Conservation (phyloP, 2,888 invertebrate genomes). For the Lamproptera curius region DNA sequence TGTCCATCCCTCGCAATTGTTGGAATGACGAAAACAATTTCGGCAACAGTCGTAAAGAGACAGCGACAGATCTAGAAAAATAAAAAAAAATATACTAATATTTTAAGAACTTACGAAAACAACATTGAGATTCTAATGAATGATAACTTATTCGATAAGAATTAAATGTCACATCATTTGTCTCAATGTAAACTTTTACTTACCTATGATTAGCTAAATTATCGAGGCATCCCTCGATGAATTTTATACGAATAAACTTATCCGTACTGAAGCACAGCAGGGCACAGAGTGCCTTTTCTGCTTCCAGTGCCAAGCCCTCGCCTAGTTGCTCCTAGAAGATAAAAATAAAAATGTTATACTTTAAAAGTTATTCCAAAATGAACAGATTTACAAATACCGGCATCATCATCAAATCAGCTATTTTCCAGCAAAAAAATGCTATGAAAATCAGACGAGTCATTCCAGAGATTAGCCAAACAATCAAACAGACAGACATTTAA, state of each 20-base stretch:
- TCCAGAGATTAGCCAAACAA: no score
- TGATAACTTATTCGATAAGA: neutral
- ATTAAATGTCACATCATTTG: neutral
- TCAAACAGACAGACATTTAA: no score
- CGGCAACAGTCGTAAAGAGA: slow-evolving; percentile 91
- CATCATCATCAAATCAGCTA: no score
- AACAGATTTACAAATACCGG: no score
- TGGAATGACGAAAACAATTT: slow-evolving; percentile 95
- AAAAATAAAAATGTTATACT: no score
- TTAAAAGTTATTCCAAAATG: no score
- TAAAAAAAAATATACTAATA: slow-evolving; percentile 5
- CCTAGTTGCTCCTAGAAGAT: slow-evolving; percentile 86
- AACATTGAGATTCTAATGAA: no score
- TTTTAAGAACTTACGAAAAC: no score
- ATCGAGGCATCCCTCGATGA: slow-evolving; percentile 95
- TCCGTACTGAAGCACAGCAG: slow-evolving; percentile 94
- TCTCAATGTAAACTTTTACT: slow-evolving; percentile 23
- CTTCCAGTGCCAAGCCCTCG: slow-evolving; percentile 94
- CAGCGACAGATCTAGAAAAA: slow-evolving; percentile 86
- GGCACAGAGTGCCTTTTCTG: slow-evolving; percentile 94
- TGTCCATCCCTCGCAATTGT: slow-evolving; percentile 91
- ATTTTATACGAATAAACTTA: slow-evolving; percentile 93
- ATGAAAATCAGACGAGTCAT: no score
- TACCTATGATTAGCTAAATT: slow-evolving; percentile 91
- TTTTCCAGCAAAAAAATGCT: no score